These are phyloP conservation scores for Hyalella azteca DNA, from an alignment of 2,888 invertebrate genomes.

Conservation along the genomic window DNA sequence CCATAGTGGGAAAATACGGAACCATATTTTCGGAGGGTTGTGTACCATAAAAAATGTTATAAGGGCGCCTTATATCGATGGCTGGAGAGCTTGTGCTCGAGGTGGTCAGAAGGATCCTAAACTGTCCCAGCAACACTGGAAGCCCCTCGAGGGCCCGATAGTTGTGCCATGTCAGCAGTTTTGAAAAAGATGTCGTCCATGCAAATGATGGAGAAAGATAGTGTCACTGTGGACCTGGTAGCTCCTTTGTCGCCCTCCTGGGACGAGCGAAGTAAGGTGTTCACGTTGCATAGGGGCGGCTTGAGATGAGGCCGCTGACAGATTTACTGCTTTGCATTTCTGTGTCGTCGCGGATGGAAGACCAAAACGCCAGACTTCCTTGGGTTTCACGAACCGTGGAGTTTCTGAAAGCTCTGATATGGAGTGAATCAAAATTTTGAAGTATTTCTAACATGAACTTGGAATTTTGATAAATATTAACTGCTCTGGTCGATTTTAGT, in stretches of 20 bases:
- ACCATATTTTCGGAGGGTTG: no score
- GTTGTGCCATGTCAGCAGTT: constrained; percentile 5
- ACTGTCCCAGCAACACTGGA: neutral
- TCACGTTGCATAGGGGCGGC: neutral
- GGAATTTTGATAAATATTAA: no score
- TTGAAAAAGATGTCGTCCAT: constrained; percentile 7
- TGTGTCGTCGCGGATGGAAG: no score
- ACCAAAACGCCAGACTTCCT: no score
- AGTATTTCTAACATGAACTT: no score
- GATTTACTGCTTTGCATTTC: constrained; percentile 24
- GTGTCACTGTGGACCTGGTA: neutral
- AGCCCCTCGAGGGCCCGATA: neutral
- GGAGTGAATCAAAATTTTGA: no score
- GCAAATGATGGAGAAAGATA: constrained; percentile 13
- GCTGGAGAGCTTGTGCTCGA: neutral
- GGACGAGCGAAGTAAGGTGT: neutral
- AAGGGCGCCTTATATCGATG: no score
- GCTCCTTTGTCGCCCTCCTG: neutral
- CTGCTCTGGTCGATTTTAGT: no score
- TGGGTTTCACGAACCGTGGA: no score
- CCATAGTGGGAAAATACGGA: no score
- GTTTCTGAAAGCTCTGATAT: no score
- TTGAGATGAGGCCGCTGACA: neutral
- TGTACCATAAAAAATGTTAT: no score
- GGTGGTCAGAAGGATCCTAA: neutral